phyloP scores from a whole-genome alignment of 2,797 vertebrate genomes.

The Scomberomorus guttatus region DNA sequence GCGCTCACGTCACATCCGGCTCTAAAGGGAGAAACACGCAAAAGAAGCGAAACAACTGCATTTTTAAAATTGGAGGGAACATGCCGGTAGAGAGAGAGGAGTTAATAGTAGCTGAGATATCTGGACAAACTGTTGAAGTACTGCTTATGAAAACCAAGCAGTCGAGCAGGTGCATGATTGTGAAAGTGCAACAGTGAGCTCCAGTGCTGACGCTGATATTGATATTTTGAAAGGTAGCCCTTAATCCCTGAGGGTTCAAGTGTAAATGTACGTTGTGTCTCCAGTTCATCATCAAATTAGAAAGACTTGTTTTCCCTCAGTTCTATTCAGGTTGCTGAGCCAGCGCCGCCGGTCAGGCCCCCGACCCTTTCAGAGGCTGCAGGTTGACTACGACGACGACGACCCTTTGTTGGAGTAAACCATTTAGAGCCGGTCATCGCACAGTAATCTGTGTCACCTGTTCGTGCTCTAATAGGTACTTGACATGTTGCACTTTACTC shows the following conservation, averaged over 20 bases:
- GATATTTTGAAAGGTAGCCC: no score
- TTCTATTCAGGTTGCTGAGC: slow-evolving; percentile 82
- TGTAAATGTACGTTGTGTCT: neutral
- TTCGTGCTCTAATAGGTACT: slow-evolving; percentile 13
- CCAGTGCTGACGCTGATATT: no score
- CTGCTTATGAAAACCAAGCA: no score
- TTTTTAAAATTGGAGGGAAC: no score
- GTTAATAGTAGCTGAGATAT: no score
- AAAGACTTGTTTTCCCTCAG: slow-evolving; percentile 43
- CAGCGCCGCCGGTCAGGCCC: slow-evolving; percentile 51
- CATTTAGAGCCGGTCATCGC: neutral
- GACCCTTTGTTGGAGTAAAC: slow-evolving; percentile 88
- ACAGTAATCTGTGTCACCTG: neutral
- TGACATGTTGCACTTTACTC: slow-evolving; percentile 51
- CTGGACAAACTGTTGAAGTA: no score
- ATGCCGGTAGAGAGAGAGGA: no score
- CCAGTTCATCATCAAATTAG: neutral
- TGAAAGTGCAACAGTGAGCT: no score
- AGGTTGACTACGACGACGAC: slow-evolving; percentile 85
- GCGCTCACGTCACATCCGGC: no score
- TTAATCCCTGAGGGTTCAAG: neutral
- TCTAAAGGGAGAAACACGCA: no score
- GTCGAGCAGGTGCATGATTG: no score
- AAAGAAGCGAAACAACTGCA: no score
- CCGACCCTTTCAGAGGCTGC: slow-evolving; percentile 87